A percentile compares a stretch with the other conserved stretches of the same genome.
Evolutionary conservation across 35 echinoderm and acorn worm species (phyloP).

Genomic region (Holothuria glaberrima): DNA sequence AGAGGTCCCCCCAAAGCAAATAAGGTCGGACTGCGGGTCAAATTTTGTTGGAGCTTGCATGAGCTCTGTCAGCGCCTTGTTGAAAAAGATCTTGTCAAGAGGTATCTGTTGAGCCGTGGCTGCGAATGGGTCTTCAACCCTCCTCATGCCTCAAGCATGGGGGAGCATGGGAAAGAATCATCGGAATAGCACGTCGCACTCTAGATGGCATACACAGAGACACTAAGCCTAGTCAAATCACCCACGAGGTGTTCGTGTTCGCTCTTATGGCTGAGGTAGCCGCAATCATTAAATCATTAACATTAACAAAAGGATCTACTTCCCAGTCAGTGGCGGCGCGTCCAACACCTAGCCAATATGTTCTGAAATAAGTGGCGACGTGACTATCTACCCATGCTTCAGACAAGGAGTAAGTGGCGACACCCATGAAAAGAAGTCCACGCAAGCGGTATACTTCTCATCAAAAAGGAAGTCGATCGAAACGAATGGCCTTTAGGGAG

Average conservation of each 20-base stretch:
- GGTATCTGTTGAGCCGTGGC: conserved; percentile 42
- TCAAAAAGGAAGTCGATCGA: conserved; percentile 45
- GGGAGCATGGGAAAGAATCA: conserved; percentile 50
- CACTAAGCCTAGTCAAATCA: conserved; percentile 66
- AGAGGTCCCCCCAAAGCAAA: conserved; percentile 49
- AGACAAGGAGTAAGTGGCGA: conserved; percentile 59
- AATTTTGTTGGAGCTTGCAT: conserved; percentile 71
- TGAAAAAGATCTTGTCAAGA: conserved; percentile 48
- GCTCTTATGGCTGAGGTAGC: conserved; percentile 66
- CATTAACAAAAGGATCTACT: conserved; percentile 60
- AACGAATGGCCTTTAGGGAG: conserved; percentile 57
- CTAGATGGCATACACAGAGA: conserved; percentile 56
- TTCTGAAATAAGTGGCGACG: conserved; percentile 65
- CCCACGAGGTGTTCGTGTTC: conserved; percentile 55
- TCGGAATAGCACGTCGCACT: conserved; percentile 56
- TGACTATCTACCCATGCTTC: conserved; percentile 61
- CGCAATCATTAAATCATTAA: conserved; percentile 61
- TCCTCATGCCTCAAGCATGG: conserved; percentile 62
- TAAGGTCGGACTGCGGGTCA: conserved; percentile 61
- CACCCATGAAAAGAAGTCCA: conserved; percentile 1
- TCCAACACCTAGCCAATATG: conserved; percentile 60
- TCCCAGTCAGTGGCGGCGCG: conserved; percentile 56
- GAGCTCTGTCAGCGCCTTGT: conserved; percentile 36
- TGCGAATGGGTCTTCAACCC: conserved; percentile 56
- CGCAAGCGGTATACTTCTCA: conserved; percentile 45